Base-by-base conservation (phyloP, 2,888 invertebrate species). In the Drosophila robusta region DNA sequence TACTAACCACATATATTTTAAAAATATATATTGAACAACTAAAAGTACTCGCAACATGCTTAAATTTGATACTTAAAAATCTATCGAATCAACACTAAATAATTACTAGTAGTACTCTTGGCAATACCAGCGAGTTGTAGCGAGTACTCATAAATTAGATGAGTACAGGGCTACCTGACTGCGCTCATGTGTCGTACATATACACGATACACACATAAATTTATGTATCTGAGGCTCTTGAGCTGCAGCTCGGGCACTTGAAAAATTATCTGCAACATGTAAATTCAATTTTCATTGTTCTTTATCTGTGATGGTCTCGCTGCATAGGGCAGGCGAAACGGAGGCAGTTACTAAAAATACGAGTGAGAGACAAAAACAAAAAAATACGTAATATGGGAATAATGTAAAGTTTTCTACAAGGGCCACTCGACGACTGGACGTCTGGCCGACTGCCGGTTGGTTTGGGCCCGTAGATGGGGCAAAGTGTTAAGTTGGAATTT, bases 231-330 rank as follows among this genome's bases (percentile, higher is more conserved):
- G 51, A 46, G n/a, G 45, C 75, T 70, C 70, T 75, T 66, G 70
- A 70, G 66, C 18, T 51, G 70, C 60, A 54, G 71, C 66, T 54
- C 41, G 67, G 79, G 68, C 89, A 89, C 89, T 89, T 89, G 89
- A 89, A 77, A 85, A 89, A 88, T 87, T 78, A 84, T 87, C 88
- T 88, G 86, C 89, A 89, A 90, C 90, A 90, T 90, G 90, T 90
- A 90, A 90, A 90, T 85, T 89, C 90, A 90, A 90, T 90, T 90
- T 90, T 86, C 90, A 90, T 90, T 90, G 90, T 90, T 86, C 85
- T 87, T 87, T 86, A 86, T 86, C 87, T 87, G 84, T 69, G 82
- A 77, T 76, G 73, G 71, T 49, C 34, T 9, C 46, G 39, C 54
- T 14, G 6, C 63, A 41, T 70, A 65, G 42, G 50, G 64, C 71